phyloP scores from a whole-genome alignment of 2,797 vertebrate genomes.

The Microhierax caerulescens region DNA sequence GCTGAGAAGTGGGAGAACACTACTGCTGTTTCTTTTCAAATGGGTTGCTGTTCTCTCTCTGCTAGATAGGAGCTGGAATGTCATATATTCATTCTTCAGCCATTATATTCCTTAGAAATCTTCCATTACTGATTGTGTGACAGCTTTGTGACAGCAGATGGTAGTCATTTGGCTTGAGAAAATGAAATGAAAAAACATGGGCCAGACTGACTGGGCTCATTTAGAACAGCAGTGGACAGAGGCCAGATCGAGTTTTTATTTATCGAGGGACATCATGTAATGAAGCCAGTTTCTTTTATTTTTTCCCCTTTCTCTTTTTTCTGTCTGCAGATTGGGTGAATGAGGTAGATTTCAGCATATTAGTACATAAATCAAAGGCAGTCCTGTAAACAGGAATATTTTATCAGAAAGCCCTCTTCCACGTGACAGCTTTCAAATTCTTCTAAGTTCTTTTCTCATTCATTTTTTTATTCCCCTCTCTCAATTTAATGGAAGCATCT shows the following conservation, averaged over 20 bases:
- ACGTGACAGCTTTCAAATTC: slow-evolving; percentile 23
- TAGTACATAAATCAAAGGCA: slow-evolving; percentile 55
- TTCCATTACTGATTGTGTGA: slow-evolving; percentile 77
- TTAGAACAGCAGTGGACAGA: slow-evolving; percentile 78
- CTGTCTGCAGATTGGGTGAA: slow-evolving; percentile 27
- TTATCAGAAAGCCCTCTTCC: slow-evolving; percentile 31
- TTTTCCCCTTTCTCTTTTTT: background rate
- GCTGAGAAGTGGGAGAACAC: slow-evolving; percentile 80
- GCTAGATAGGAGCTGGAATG: slow-evolving; percentile 67
- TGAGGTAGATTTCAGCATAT: slow-evolving; percentile 43
- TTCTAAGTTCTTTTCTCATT: background rate
- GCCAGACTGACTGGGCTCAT: slow-evolving; percentile 76
- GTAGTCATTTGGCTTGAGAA: slow-evolving; percentile 81
- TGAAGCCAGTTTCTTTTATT: slow-evolving; percentile 65
- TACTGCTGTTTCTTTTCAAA: slow-evolving; percentile 75
- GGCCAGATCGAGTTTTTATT: slow-evolving; percentile 79
- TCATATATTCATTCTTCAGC: slow-evolving; percentile 76
- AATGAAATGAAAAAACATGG: slow-evolving; percentile 79
- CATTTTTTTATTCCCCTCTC: background rate
- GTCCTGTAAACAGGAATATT: slow-evolving; percentile 41
- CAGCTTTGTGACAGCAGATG: slow-evolving; percentile 84
- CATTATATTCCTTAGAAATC: slow-evolving; percentile 80
- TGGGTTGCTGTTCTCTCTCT: slow-evolving; percentile 70
- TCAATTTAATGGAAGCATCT: background rate
- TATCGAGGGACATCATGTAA: slow-evolving; percentile 70